Conservation (phyloP, 2,888 invertebrate species). For the Pocota personata region DNA sequence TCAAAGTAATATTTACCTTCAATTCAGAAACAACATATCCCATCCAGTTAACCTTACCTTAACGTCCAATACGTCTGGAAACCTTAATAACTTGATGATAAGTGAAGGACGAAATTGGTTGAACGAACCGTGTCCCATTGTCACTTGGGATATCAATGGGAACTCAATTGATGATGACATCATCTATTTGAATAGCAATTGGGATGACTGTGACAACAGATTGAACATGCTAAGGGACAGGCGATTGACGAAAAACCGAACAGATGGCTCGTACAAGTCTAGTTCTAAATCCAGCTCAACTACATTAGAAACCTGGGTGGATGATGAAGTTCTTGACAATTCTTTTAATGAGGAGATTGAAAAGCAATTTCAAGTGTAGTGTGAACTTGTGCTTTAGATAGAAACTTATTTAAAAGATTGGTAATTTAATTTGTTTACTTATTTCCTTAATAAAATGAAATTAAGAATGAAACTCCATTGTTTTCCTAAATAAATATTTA, state of each 20-base stretch:
- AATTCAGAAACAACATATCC: conserved; percentile 64
- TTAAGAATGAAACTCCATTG: too few species aligned
- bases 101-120: conserved; percentile 77
- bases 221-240: conserved; percentile 77
- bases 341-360: conserved; percentile 77
- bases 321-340: conserved; percentile 79
- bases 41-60: conserved; percentile 78
- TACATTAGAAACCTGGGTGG: conserved; percentile 82
- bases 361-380: conserved; percentile 63
- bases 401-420: neutral
- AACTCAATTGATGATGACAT: conserved; percentile 79
- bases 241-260: conserved; percentile 65
- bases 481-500: too few species aligned
- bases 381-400: conserved; percentile 39
- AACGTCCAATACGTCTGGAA: conserved; percentile 78
- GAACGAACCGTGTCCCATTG: conserved; percentile 76
- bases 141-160: conserved; percentile 81
- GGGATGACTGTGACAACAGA: conserved; percentile 78
- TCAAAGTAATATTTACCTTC: conserved; percentile 68
- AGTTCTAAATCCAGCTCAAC: conserved; percentile 81
- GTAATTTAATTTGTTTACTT: neutral
- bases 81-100: conserved; percentile 79
- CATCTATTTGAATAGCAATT: conserved; percentile 72
- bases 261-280: conserved; percentile 78
- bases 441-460: neutral